Evolutionary conservation across 2,113 vertebrate genomes (phyloP).

Genomic region (Callaeas wilsoni): DNA sequence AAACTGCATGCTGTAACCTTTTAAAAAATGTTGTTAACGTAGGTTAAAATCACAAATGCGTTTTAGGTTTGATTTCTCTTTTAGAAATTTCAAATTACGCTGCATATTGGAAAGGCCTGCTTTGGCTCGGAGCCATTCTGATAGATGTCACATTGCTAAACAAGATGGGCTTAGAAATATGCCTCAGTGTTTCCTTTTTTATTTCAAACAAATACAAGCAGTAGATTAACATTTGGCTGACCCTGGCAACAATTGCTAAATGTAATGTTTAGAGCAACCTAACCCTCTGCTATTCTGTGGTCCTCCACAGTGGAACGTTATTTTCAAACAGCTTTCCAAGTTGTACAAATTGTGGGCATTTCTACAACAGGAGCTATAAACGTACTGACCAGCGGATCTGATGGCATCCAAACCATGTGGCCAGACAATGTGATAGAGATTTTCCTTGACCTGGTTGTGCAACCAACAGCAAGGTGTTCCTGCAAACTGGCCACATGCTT

Average conservation of each 20-base stretch:
- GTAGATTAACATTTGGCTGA: conserved; percentile 68
- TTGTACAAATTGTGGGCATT: neutral
- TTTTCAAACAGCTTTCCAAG: conserved; percentile 29
- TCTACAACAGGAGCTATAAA: neutral
- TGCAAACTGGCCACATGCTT: neutral
- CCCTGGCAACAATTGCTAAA: conserved; percentile 28
- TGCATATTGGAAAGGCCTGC: conserved; percentile 8
- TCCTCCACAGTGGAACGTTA: neutral
- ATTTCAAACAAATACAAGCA: conserved; percentile 54
- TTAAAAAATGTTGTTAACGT: conserved; percentile 34
- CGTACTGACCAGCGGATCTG: neutral
- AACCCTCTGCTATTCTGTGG: neutral
- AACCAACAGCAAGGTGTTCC: neutral
- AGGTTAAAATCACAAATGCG: conserved; percentile 37
- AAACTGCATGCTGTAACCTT: conserved; percentile 18
- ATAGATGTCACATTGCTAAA: conserved; percentile 48
- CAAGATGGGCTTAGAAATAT: conserved; percentile 45
- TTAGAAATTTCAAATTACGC: neutral
- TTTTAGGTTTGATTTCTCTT: conserved; percentile 34
- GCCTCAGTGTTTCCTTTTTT: conserved; percentile 33
- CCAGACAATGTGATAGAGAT: accelerated
- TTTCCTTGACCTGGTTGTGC: neutral
- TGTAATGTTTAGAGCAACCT: conserved; percentile 32
- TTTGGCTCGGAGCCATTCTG: conserved; percentile 38
- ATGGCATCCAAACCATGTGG: neutral